Base-by-base conservation (phyloP, 2,888 invertebrate genomes). In the Folsomia candida region DNA sequence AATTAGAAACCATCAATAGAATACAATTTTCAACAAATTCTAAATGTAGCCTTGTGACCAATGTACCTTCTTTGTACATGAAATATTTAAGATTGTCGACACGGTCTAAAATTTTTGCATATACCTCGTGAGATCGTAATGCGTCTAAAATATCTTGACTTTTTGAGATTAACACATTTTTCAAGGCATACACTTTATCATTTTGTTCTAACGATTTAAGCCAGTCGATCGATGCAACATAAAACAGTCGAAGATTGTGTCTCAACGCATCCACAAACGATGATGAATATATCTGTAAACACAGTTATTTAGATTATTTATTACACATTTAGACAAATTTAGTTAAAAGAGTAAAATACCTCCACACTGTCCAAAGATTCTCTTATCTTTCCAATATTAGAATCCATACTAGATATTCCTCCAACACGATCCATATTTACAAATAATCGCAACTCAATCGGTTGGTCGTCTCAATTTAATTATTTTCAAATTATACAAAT, bases 31-130 rank as follows among this genome's bases (percentile, higher is more conserved):
- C 9, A 22, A 28, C 28, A 62, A n/a, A 14, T 11, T 51, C 4
- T 18, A 14, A 2, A 26, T 63, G 37, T 63, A 47, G 9, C 9
- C 14, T 24, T 11, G 27, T n/a, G n/a, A n/a, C 6, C 51, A 18
- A 58, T 61, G 69, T 65, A 78, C 78, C 68, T 61, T 76, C 76
- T 65, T 72, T 75, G 24, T 71, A 67, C 25, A 78, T 27, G 51
- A 74, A 37, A 27, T 67, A 51, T 20, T 69, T 65, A 6, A 71
- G 37, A 37, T 73, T 67, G 27, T 60, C 67, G 9, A 73, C 47
- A 22, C 66, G 67, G 3, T 70, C 67, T 9, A 68, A 66, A 51
- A 75, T 25, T 37, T 70, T 70, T 37, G 69, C 59, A 37, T 72
- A 69, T 11, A 76, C 18, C 25, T 73, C 70, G n/a, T 76, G 74